Evolutionary conservation across 2,888 invertebrate genomes (phyloP).

Genomic region (Drosophila maculinotata): DNA sequence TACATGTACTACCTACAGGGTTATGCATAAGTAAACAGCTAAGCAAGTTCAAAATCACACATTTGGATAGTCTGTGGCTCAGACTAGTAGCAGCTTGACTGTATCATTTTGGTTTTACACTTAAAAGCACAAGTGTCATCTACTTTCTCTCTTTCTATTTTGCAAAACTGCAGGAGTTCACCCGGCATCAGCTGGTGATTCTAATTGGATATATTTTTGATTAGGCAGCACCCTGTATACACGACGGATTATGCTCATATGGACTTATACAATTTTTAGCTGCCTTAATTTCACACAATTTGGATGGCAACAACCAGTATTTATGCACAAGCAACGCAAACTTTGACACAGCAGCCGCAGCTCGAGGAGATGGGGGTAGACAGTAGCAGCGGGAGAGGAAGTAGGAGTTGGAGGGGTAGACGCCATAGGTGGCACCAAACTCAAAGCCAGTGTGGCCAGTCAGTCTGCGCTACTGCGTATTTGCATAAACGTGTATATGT

Average conservation of each 20-base stretch:
- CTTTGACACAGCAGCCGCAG: conserved; percentile 67
- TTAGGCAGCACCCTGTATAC: conserved; percentile 59
- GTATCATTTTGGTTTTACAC: background rate
- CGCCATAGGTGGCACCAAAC: conserved; percentile 35
- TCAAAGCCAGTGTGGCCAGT: conserved; percentile 45
- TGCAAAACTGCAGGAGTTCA: too few relatives aligned
- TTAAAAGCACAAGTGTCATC: too few relatives aligned
- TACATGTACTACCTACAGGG: conserved; percentile 47
- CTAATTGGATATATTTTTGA: conserved; percentile 11
- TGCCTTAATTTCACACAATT: conserved; percentile 66
- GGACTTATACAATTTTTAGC: conserved; percentile 48
- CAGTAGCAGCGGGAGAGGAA: conserved; percentile 2
- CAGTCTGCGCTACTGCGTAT: conserved; percentile 2
- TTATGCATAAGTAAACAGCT: conserved; percentile 21
- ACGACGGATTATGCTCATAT: conserved; percentile 46
- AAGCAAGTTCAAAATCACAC: background rate
- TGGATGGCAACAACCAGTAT: conserved; percentile 60
- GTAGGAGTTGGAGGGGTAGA: background rate
- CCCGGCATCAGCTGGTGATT: conserved; percentile 4
- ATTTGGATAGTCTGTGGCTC: conserved; percentile 1
- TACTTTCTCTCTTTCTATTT: too few relatives aligned
- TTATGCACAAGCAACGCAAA: conserved; percentile 58
- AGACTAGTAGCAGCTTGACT: background rate
- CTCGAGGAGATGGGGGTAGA: too few relatives aligned
- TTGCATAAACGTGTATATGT: background rate